Conservation (phyloP, 2,113 vertebrate genomes). For the Bombycilla garrulus region DNA sequence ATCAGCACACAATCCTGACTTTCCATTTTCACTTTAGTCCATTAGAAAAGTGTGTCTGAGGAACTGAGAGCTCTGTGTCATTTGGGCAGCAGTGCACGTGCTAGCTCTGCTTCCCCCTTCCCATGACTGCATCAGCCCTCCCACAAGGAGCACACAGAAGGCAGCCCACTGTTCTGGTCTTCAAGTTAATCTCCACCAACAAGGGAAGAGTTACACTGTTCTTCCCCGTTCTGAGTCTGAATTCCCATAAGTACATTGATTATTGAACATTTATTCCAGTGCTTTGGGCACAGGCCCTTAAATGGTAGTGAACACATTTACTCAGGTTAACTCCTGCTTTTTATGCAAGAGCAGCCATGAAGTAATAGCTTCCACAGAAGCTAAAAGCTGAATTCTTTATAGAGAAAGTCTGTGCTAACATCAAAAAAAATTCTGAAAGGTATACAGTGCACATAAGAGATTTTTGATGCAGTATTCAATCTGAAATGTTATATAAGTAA, state of each 20-base stretch:
- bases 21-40: neutral
- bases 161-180: neutral
- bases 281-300: neutral
- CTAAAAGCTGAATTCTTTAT: neutral
- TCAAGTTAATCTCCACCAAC: neutral
- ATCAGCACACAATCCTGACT: neutral
- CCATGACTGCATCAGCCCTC: neutral
- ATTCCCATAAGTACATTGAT: neutral
- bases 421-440: neutral
- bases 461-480: neutral
- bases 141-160: neutral
- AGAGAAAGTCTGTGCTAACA: neutral
- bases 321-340: neutral
- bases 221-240: neutral
- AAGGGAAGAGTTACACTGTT: neutral
- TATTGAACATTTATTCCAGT: neutral
- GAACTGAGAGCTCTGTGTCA: neutral
- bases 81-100: neutral
- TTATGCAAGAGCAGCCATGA: neutral
- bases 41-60: neutral
- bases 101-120: neutral
- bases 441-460: neutral
- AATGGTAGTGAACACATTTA: neutral
- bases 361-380: neutral
- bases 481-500: neutral